Evolutionary conservation across 2,113 vertebrate species (phyloP), one percentile per base, ranked within the genome.

Genomic region (Macquaria australasica): DNA sequence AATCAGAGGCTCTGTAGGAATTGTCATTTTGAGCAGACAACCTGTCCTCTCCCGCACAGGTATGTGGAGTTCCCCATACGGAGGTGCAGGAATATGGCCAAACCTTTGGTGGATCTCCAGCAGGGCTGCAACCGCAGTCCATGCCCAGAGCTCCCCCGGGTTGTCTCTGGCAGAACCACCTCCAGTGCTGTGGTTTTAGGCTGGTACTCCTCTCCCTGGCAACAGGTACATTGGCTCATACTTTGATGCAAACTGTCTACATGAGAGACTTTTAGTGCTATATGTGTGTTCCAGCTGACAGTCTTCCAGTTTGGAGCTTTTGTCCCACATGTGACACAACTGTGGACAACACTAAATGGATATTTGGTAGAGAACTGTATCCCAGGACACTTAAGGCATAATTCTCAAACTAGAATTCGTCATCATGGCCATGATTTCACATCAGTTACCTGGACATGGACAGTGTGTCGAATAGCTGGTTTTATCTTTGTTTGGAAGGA

Each of bases 151-250:
- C 90, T 81, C 34, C 83, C 87, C 6, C 82, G 59, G 43, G 83
- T 69, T 4, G 23, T 81, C 21, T 85, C 85, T 48, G 93, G 91
- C 53, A 92, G 85, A 0, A 56, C 88, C 6, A 86, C 79, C 50
- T 81, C 96, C n/a, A 91, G 16, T 39, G 73, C 90, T 2, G 63
- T 87, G 82, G 89, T 94, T 1, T 91, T 95, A 0, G 97, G 95
- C 77, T 99, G 98, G 98, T 98, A 98, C 73, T 92, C 97, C 0
- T 98, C 97, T 0, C 97, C 97, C 12, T 99, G 98, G 98, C 97
- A 98, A 87, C 97, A 98, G 97, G 98, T 98, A 93, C 63, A 37
- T 59, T 70, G 63, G 41, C 20, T 45, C 62, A 60, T 6, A 23
- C 67, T 87, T 77, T 79, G 23, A 43, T 60, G 31, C 37, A 31